A percentile compares a stretch with the other conserved stretches of the same genome.
phyloP scores from a whole-genome alignment of 2,797 vertebrate genomes.

The Tadarida brasiliensis region DNA sequence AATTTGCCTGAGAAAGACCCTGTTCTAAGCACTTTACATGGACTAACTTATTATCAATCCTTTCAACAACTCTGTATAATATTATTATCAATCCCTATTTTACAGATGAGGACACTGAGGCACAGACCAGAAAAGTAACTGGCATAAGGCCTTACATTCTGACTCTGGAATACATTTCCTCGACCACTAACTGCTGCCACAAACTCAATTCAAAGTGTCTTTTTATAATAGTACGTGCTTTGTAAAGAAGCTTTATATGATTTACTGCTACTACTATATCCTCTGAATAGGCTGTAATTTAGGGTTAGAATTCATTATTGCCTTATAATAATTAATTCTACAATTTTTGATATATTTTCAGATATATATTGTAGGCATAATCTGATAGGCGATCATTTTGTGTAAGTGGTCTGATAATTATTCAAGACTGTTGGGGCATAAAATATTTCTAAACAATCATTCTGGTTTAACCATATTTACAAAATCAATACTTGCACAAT shows the following conservation, averaged over 20 bases:
- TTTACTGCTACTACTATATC: not conserved
- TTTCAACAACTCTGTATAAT: not conserved
- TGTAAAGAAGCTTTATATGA: not conserved
- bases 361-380: conserved; percentile 29
- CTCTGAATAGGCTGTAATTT: not conserved
- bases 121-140: not conserved
- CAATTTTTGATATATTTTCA: conserved; percentile 34
- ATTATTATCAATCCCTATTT: not conserved
- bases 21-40: not conserved
- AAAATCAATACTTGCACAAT: conserved; percentile 59
- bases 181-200: not conserved
- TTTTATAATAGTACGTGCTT: not conserved
- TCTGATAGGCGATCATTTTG: not conserved
- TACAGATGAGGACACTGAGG: conserved; percentile 1
- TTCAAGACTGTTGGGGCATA: conserved; percentile 9
- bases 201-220: not conserved
- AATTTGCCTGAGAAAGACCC: not conserved
- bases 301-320: conserved; percentile 19
- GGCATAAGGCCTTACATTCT: not conserved
- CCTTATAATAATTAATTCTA: conserved; percentile 45
- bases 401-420: conserved; percentile 42
- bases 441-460: conserved; percentile 50
- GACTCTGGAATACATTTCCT: not conserved
- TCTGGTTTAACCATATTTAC: conserved; percentile 28
- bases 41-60: not conserved